Percentiles rank a stretch among this genome's conserved stretches.
These are phyloP conservation scores for Crocallis elinguaria DNA, from an alignment of 2,888 invertebrate genomes.

Conservation along the genomic window DNA sequence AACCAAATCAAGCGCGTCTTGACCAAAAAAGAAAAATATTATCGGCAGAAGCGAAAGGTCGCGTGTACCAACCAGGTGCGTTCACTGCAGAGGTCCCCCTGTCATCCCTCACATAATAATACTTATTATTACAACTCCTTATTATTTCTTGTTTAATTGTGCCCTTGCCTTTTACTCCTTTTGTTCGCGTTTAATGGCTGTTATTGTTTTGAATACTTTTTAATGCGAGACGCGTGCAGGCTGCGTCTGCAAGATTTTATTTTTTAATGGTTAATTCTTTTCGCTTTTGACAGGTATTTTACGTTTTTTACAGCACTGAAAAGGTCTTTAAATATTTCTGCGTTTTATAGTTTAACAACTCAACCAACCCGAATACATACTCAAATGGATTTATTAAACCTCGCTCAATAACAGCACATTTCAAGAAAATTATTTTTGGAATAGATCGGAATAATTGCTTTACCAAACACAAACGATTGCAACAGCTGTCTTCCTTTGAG, in stretches of 20 bases:
- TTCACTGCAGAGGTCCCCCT: constrained; percentile 54
- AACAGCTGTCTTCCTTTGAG: too few relatives aligned
- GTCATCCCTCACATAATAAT: constrained; percentile 74
- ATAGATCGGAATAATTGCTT: too few relatives aligned
- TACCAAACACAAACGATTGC: too few relatives aligned
- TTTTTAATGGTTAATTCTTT: constrained; percentile 29
- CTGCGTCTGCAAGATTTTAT: constrained; percentile 56
- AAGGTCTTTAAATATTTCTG: background rate
- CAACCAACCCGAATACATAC: too few relatives aligned
- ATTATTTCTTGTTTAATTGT: constrained; percentile 85
- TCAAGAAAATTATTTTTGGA: too few relatives aligned
- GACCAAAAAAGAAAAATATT: constrained; percentile 4
- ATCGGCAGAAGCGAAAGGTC: constrained; percentile 38
- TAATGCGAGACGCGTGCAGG: constrained; percentile 74
- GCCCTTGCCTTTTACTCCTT: constrained; percentile 81
- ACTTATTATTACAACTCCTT: constrained; percentile 83
- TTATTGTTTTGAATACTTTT: constrained; percentile 77
- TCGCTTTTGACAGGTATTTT: constrained; percentile 5
- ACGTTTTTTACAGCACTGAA: background rate
- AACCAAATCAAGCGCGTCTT: background rate
- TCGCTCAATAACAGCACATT: too few relatives aligned
- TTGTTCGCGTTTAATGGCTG: constrained; percentile 82
- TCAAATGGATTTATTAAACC: too few relatives aligned
- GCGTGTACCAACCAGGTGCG: constrained; percentile 73
- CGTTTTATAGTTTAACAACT: too few relatives aligned